These are phyloP conservation scores for Tortrix viridana DNA, from an alignment of 2,888 invertebrate genomes.

Conservation along the genomic window DNA sequence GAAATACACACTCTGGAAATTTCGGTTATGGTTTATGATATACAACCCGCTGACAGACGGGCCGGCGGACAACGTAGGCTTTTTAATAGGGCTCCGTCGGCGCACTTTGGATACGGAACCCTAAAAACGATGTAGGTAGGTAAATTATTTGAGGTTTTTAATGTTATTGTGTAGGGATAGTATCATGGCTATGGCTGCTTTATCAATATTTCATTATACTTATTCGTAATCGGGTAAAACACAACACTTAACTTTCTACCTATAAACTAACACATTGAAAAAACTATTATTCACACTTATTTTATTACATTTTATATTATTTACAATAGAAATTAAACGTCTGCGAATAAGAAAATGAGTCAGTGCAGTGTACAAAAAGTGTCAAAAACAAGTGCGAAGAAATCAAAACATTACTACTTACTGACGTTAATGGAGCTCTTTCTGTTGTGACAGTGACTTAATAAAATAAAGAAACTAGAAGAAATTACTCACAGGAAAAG, in stretches of 20 bases:
- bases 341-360: constrained; percentile 21
- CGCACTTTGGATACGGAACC: no score
- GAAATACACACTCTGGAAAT: no score
- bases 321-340: constrained; percentile 3
- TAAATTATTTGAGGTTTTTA: no score
- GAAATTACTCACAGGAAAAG: neutral
- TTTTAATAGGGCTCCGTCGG: no score
- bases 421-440: constrained; percentile 55
- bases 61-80: no score
- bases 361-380: constrained; percentile 40
- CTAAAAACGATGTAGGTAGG: no score
- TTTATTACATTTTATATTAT: neutral
- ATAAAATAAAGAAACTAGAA: neutral
- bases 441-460: constrained; percentile 58
- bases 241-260: neutral
- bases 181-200: no score
- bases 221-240: neutral
- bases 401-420: constrained; percentile 40
- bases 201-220: no score
- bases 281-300: neutral
- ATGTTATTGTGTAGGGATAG: no score
- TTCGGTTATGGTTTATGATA: no score
- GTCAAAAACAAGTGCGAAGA: constrained; percentile 43
- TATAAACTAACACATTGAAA: neutral
- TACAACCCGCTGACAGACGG: no score